Evolutionary conservation across 2,888 invertebrate species (phyloP), one percentile per base, ranked within the genome.

Genomic region (Ectemnius cavifrons): DNA sequence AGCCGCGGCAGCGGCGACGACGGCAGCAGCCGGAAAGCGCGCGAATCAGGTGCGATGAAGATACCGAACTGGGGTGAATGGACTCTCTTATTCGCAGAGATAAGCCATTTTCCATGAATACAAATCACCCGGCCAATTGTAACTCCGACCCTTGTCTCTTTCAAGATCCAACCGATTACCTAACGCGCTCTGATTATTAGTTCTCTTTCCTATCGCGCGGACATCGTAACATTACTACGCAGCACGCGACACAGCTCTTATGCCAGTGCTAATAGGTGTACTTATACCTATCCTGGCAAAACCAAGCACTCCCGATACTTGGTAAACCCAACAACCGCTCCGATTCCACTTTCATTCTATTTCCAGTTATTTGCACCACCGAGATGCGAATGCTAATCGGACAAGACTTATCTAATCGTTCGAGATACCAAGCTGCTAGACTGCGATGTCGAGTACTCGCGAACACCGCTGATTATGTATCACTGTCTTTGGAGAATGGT

Each of bases 61-160:
- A 73, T 74, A 77, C 62, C 71, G 28, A 65, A 69, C 37, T 8
- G 70, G 72, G 76, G 76, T 79, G 79, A 81, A 81, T 65, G 76
- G 61, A 76, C 79, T 79, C 60, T 47, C 81, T 69, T 52, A 69
- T 69, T 67, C 60, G 67, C 73, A 49, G 61, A 75, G 78, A 81
- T 75, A 80, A 71, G 63, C 64, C 62, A 66, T 73, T 73, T 78
- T 71, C 57, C 60, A 67, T 23, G 23, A 2, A 23, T 67, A 66
- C 46, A 61, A 65, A 64, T 16, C 59, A 65, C 64, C 64, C 47
- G 68, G 60, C 49, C 16, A 57, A 28, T 56, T 49, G 68, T 63
- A 58, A 71, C 68, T 66, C 16, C 63, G 49, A 57, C 45, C 23
- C 49, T 52, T 20, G 61, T 66, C 63, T 13, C 14, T 28, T 5